A percentile compares a stretch with the other conserved stretches of the same genome.
phyloP scores from a whole-genome alignment of 2,888 invertebrate genomes.

The Yponomeuta sedellus region DNA sequence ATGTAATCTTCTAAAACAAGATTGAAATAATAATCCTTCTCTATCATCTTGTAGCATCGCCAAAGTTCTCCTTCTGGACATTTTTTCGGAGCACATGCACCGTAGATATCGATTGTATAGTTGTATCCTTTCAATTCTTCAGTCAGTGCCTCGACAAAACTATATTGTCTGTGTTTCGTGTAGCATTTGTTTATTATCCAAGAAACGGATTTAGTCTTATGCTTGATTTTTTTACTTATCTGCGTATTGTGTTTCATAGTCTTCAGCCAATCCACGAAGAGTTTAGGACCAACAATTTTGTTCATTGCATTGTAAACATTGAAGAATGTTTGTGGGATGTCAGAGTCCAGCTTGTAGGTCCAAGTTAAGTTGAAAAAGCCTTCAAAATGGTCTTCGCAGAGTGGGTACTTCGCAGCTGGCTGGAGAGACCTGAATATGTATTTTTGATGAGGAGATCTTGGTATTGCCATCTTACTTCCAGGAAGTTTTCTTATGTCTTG shows the following conservation, averaged over 20 bases:
- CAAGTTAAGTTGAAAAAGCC: slow-evolving; percentile 65
- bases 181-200: slow-evolving; percentile 51
- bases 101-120: slow-evolving; percentile 46
- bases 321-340: slow-evolving; percentile 49
- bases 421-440: slow-evolving; percentile 57
- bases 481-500: slow-evolving; percentile 13
- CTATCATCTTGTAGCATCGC: slow-evolving; percentile 43
- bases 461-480: neutral
- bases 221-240: neutral
- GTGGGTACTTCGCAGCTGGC: slow-evolving; percentile 42
- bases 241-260: slow-evolving; percentile 24
- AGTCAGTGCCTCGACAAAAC: slow-evolving; percentile 41
- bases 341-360: slow-evolving; percentile 60
- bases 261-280: slow-evolving; percentile 38
- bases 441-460: slow-evolving; percentile 35
- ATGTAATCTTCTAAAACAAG: slow-evolving; percentile 51
- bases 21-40: slow-evolving; percentile 56
- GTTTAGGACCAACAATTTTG: slow-evolving; percentile 45
- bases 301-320: slow-evolving; percentile 38
- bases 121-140: slow-evolving; percentile 49
- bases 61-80: slow-evolving; percentile 36
- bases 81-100: slow-evolving; percentile 45
- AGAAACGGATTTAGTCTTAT: slow-evolving; percentile 35
- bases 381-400: slow-evolving; percentile 48
- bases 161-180: slow-evolving; percentile 37